These are phyloP conservation scores for Acanthoscelides obtectus DNA, from an alignment of 2,888 invertebrate genomes.

Conservation along the genomic window DNA sequence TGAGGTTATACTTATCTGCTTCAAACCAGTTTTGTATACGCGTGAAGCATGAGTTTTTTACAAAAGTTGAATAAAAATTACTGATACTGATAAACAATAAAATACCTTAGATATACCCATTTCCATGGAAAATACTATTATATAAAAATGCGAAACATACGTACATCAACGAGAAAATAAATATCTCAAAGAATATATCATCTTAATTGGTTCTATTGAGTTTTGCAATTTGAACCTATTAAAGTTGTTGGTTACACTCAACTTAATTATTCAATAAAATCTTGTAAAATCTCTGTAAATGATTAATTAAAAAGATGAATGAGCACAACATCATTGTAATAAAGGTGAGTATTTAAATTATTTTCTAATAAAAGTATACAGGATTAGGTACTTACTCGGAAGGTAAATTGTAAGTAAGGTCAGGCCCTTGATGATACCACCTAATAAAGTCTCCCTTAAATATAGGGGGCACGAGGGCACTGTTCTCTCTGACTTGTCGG, in stretches of 20 bases:
- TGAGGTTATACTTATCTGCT: neutral
- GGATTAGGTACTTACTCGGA: conserved; percentile 6
- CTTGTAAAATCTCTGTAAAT: neutral
- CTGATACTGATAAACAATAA: neutral
- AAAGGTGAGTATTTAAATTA: neutral
- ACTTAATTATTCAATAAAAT: neutral
- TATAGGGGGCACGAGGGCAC: conserved; percentile 47
- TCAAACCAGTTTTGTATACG: neutral
- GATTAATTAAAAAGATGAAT: neutral
- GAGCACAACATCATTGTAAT: neutral
- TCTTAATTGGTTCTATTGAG: neutral
- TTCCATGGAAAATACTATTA: neutral
- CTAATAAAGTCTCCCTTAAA: conserved; percentile 32
- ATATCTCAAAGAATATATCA: neutral
- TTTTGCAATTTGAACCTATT: neutral
- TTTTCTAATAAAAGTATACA: too few relatives aligned
- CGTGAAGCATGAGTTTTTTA: neutral
- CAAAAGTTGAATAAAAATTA: neutral
- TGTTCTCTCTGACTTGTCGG: conserved; percentile 32
- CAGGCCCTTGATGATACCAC: conserved; percentile 54
- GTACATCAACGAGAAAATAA: neutral
- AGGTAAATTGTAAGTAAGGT: conserved; percentile 43
- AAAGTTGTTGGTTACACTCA: neutral
- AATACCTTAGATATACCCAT: too few relatives aligned
- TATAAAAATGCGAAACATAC: too few relatives aligned